Evolutionary conservation across 37 sponge, comb jelly and placozoan genomes (phyloP).

Genomic region (Crambe crambe): DNA sequence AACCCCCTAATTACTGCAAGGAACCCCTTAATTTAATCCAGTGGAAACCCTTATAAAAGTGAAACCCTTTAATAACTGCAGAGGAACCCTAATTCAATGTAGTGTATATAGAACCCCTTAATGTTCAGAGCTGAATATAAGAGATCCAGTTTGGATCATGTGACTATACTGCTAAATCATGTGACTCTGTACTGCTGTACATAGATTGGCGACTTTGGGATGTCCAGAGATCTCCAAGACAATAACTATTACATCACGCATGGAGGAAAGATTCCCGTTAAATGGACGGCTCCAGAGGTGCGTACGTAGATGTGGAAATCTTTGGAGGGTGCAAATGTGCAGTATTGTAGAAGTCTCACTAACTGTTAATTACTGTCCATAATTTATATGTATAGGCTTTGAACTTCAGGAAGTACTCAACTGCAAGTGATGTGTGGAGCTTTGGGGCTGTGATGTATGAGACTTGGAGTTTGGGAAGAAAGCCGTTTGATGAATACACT

Average conservation of each 20-base stretch:
- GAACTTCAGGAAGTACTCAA: constrained; percentile 26
- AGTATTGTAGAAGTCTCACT: no score
- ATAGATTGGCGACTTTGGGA: constrained; percentile 68
- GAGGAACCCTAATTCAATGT: no score
- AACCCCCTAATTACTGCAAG: no score
- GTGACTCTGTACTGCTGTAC: background rate
- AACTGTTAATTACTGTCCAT: no score
- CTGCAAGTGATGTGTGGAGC: constrained; percentile 42
- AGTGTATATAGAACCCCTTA: no score
- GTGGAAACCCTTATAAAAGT: no score
- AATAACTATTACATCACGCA: constrained; percentile 53
- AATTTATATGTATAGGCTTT: constrained; percentile 12
- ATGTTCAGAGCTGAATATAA: no score
- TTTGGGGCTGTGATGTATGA: constrained; percentile 35
- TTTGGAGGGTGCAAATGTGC: no score
- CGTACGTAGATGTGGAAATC: no score
- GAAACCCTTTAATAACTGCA: no score
- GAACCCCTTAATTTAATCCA: no score
- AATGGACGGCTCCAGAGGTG: constrained; percentile 62
- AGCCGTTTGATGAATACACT: constrained; percentile 35
- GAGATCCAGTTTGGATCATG: background rate
- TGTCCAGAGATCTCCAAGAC: constrained; percentile 55
- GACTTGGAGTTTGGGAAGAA: constrained; percentile 52
- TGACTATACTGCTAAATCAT: background rate
- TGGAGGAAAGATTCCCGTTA: constrained; percentile 62